phyloP scores from a whole-genome alignment of 2,888 invertebrate genomes.

The Lasius fuliginosus region DNA sequence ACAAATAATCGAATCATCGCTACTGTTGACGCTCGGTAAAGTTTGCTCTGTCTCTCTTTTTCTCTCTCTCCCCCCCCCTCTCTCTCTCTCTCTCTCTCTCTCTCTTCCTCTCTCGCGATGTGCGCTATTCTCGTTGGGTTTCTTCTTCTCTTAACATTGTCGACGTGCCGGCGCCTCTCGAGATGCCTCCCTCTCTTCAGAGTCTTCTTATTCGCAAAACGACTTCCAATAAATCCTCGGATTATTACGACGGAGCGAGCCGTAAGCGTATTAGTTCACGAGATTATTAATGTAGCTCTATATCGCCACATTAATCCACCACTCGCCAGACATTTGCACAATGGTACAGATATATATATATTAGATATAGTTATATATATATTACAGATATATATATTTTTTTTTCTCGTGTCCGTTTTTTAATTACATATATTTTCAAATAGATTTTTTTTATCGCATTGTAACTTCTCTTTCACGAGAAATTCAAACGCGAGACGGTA shows the following conservation, averaged over 20 bases:
- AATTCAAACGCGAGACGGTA: constrained; percentile 30
- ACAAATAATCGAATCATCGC: constrained; percentile 49
- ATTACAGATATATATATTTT: not conserved
- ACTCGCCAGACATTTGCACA: not conserved
- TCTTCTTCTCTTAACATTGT: constrained; percentile 21
- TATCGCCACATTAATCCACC: constrained; percentile 23
- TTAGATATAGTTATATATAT: too few species aligned
- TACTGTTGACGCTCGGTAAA: constrained; percentile 52
- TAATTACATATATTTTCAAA: constrained; percentile 17
- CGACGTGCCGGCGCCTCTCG: constrained; percentile 27
- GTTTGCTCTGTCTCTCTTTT: constrained; percentile 32
- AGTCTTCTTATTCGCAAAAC: constrained; percentile 26
- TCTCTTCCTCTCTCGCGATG: not conserved
- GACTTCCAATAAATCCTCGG: constrained; percentile 29
- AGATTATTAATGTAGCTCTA: constrained; percentile 19
- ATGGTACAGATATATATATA: not conserved
- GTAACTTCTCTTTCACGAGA: not conserved
- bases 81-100: not conserved
- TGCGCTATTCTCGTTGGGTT: constrained; percentile 28
- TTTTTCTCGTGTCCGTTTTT: not conserved
- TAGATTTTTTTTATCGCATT: constrained; percentile 14
- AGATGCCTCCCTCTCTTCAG: not conserved
- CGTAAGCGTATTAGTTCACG: constrained; percentile 17
- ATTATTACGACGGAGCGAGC: constrained; percentile 33
- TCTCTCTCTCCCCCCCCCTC: not conserved